Evolutionary conservation across 2,888 invertebrate genomes (phyloP).

Genomic region (Nudaria mundana): DNA sequence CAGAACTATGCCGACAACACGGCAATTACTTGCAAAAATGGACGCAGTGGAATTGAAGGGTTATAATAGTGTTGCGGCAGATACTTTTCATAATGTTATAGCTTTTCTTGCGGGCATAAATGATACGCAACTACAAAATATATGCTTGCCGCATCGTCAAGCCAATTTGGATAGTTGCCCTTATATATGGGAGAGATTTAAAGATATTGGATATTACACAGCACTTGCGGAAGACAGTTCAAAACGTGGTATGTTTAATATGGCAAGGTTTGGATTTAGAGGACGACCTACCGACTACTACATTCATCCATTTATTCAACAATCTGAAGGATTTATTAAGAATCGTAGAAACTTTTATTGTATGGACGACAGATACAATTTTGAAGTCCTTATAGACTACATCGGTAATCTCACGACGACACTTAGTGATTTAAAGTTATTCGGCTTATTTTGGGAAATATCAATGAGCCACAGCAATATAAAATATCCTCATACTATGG

Average conservation of each 20-base stretch:
- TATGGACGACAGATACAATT: conserved; percentile 69
- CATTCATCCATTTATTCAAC: conserved; percentile 84
- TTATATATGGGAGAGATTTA: conserved; percentile 90
- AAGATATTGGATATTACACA: conserved; percentile 85
- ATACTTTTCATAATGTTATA: conserved; percentile 92
- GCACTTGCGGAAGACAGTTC: conserved; percentile 90
- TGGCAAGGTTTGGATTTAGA: conserved; percentile 64
- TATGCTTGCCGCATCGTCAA: conserved; percentile 79
- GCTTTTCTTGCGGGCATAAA: conserved; percentile 87
- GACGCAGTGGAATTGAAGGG: conserved; percentile 88
- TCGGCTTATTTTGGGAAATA: conserved; percentile 90
- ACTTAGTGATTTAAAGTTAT: conserved; percentile 81
- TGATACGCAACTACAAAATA: conserved; percentile 78
- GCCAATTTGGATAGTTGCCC: conserved; percentile 86
- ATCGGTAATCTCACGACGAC: conserved; percentile 80
- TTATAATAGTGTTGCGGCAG: conserved; percentile 93
- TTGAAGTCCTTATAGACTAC: conserved; percentile 85
- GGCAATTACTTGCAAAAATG: conserved; percentile 75
- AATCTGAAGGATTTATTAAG: conserved; percentile 44
- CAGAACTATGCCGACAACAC: conserved; percentile 87
- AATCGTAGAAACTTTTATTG: background rate
- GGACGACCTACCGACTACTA: conserved; percentile 90
- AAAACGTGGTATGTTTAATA: conserved; percentile 28
- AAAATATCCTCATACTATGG: conserved; percentile 87
- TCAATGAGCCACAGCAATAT: conserved; percentile 90